Base-by-base conservation (phyloP, 2,888 invertebrate genomes). In the Tineola bisselliella region DNA sequence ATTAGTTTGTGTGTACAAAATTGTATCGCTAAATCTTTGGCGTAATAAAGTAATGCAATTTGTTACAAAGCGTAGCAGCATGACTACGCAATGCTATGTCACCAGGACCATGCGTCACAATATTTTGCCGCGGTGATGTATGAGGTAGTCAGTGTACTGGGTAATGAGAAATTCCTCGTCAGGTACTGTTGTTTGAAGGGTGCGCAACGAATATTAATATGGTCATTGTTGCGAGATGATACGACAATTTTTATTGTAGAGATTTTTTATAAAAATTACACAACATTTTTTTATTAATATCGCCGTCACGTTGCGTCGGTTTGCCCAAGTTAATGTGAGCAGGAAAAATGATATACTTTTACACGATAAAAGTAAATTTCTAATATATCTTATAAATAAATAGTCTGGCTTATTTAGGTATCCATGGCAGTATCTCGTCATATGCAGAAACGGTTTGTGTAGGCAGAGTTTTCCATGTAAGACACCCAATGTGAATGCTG, bases 141-240 rank as follows among this genome's bases (percentile, higher is more conserved):
- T 58, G 58, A 58, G 48, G 17, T 48, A 48, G 38, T 38, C 38
- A 38, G 38, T 38, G 43, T 59, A 43, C 18, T 18, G 38, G 43
- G 44, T 59, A 44, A 59, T 59, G 59, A 59, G 59, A 59, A 59
- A 59, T 59, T 59, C 59, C 59, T 33, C 31, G 59, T 44, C 59
- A 43, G 43, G 18, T 44, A 18, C 43, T 17, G 44, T 59, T 59
- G 59, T 59, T 59, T 59, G 58, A 19, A 43, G 59, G 43, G 44
- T 33, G 12, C 44, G 15, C 8, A 25, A 54, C 54, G 54, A 54
- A 48, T 54, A 54, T 54, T 54, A 54, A 54, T 54, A 54, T 25
- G 54, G 54, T 54, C 54, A 54, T 54, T 54, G 54, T 54, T 17
- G 17, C 18, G 17, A 54, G 17, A 25, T 54, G 54, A 54, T 25